Percentiles rank a stretch among this genome's conserved stretches.
These are phyloP conservation scores for Pachliopta kotzebuea DNA, from an alignment of 2,888 invertebrate genomes.

Conservation along the genomic window DNA sequence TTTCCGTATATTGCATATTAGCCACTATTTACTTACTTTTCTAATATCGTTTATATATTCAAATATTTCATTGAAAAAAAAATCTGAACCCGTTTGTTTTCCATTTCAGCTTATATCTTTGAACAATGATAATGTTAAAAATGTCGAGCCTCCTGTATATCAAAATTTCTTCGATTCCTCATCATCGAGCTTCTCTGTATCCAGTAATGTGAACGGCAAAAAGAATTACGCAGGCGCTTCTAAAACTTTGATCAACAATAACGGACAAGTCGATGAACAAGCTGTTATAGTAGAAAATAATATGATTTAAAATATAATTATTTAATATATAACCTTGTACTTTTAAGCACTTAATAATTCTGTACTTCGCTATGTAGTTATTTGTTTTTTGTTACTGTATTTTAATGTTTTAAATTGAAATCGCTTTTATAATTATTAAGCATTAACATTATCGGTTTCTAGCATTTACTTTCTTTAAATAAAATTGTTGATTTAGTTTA, in stretches of 20 bases:
- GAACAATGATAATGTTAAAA: not conserved
- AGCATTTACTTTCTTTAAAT: too few relatives aligned
- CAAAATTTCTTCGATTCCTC: constrained; percentile 32
- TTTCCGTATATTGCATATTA: too few relatives aligned
- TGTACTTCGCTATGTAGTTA: not conserved
- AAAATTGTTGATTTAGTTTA: too few relatives aligned
- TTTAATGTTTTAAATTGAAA: too few relatives aligned
- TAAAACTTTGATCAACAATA: constrained; percentile 81
- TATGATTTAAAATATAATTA: not conserved
- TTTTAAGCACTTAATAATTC: not conserved
- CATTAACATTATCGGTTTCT: too few relatives aligned
- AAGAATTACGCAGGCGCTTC: constrained; percentile 73
- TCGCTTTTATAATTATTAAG: too few relatives aligned
- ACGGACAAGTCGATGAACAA: constrained; percentile 70
- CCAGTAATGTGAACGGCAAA: constrained; percentile 76
- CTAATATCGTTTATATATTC: too few relatives aligned
- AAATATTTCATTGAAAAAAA: too few relatives aligned
- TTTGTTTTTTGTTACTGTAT: too few relatives aligned
- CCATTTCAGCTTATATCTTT: constrained; percentile 1
- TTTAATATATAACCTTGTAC: not conserved
- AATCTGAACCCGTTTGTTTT: not conserved
- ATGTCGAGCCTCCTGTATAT: constrained; percentile 3
- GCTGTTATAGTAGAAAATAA: constrained; percentile 41
- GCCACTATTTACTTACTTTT: too few relatives aligned
- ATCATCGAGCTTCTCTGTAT: constrained; percentile 29